Percentiles rank a stretch among this genome's conserved stretches.
Conservation (phyloP, 2,797 vertebrate species). For the Sciaenops ocellatus region DNA sequence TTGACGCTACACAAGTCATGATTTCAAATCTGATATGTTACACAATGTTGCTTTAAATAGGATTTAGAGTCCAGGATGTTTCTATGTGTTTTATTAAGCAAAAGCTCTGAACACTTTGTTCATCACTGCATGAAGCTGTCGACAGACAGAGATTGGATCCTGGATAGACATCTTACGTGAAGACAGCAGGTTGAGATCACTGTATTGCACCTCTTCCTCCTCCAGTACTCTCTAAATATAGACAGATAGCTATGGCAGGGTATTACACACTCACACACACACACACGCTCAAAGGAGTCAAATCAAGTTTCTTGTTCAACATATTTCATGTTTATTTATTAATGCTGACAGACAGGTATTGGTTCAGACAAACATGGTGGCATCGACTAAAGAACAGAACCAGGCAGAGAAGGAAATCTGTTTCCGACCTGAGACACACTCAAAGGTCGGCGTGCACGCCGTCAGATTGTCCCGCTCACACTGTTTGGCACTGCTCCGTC, state of each 20-base stretch:
- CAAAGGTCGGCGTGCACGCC: constrained; percentile 23
- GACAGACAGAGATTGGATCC: background rate
- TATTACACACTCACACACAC: background rate
- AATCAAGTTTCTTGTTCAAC: constrained; percentile 37
- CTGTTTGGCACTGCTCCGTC: constrained; percentile 43
- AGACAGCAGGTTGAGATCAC: constrained; percentile 1
- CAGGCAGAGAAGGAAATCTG: constrained; percentile 54
- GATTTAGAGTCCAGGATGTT: no score
- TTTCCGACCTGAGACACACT: constrained; percentile 38
- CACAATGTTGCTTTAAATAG: no score
- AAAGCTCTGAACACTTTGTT: background rate
- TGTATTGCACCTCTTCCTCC: constrained; percentile 1
- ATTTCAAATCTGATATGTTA: no score
- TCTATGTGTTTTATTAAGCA: background rate
- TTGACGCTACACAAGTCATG: no score
- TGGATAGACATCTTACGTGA: constrained; percentile 1
- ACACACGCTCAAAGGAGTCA: background rate
- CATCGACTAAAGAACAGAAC: constrained; percentile 62
- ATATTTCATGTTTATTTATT: constrained; percentile 68
- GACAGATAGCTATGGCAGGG: background rate
- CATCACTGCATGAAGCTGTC: background rate
- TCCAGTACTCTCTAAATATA: constrained; percentile 2
- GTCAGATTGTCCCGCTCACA: constrained; percentile 58
- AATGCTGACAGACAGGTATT: constrained; percentile 68
- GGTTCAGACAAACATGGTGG: constrained; percentile 71